Conservation (phyloP, 2,888 invertebrate species). For the Andrena dorsata region DNA sequence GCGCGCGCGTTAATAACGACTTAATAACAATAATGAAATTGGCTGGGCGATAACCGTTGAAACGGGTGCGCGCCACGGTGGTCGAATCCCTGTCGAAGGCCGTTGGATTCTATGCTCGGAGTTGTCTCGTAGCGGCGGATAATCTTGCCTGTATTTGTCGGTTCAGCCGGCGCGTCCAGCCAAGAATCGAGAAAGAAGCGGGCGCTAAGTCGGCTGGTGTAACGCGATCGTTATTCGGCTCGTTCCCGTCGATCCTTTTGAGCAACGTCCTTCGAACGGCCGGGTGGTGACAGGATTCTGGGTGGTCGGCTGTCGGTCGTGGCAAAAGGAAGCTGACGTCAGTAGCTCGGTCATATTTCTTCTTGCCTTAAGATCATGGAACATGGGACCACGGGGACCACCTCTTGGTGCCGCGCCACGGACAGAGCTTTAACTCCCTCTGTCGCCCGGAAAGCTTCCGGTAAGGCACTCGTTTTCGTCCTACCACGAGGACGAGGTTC, state of each 20-base stretch:
- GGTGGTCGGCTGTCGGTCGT: constrained; percentile 81
- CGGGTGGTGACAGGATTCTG: constrained; percentile 83
- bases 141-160: constrained; percentile 6
- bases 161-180: not conserved
- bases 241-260: constrained; percentile 66
- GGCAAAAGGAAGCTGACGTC: constrained; percentile 78
- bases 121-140: not conserved
- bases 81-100: constrained; percentile 8
- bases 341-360: constrained; percentile 81
- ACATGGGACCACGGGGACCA: constrained; percentile 61
- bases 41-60: constrained; percentile 5
- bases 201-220: constrained; percentile 47
- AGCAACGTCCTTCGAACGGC: constrained; percentile 72
- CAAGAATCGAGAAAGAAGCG: constrained; percentile 17
- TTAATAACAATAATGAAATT: constrained; percentile 22
- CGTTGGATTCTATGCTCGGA: not conserved
- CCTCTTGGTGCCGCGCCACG: constrained; percentile 60
- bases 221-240: constrained; percentile 67
- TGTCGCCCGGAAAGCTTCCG: constrained; percentile 66
- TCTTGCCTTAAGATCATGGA: constrained; percentile 75
- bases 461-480: constrained; percentile 40
- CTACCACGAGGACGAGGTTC: not conserved
- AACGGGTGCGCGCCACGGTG: not conserved
- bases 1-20: constrained; percentile 13
- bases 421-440: constrained; percentile 62